Base-by-base conservation (phyloP, 92 coral and sea anemone genomes). In the Anthopleura xanthogrammica region DNA sequence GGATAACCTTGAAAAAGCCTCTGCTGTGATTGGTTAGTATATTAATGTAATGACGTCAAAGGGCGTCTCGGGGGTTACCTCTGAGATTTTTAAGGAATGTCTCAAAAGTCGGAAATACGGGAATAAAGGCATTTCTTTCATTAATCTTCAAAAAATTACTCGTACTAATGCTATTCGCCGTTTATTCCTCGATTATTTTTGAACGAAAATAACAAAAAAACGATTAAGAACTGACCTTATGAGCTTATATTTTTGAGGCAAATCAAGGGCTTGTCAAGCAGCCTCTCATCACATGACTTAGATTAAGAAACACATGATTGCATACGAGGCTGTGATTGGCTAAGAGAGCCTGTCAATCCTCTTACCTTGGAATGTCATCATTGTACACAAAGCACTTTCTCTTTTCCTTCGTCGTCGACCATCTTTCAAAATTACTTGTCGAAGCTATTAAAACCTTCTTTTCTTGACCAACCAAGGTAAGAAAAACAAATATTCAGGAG, bases 381-480 rank as follows among this genome's bases (percentile, higher is more conserved):
- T 78, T 85, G 88, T 85, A 85, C 81, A 85, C 83, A 78, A 85
- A 64, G 77, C 82, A 78, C 81, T 68, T 79, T 85, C 88, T 66
- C 88, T 85, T 85, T 72, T 23, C 75, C 79, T 71, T 81, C 84
- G 77, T 80, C 83, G 76, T 70, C 88, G 23, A 64, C 88, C 77
- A 66, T 68, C 68, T 79, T 79, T 82, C 58, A 50, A 79, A 70
- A 50, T 85, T 79, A 68, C 2, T 78, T 78, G 48, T 56, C 48
- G 81, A 85, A 85, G 77, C 88, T 85, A 41, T 58, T 42, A 36
- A 78, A 56, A 50, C 88, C 88, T 85, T 85, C 88, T 85, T 85
- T 85, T 85, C 83, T 76, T 85, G 88, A 85, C 88, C 88, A 65
- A 39, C 83, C 60, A 85, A 85, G 88, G 88, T 85, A 52, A 79